Base-by-base conservation (phyloP, 1,140 invertebrate species). In the Drosophila azteca region DNA sequence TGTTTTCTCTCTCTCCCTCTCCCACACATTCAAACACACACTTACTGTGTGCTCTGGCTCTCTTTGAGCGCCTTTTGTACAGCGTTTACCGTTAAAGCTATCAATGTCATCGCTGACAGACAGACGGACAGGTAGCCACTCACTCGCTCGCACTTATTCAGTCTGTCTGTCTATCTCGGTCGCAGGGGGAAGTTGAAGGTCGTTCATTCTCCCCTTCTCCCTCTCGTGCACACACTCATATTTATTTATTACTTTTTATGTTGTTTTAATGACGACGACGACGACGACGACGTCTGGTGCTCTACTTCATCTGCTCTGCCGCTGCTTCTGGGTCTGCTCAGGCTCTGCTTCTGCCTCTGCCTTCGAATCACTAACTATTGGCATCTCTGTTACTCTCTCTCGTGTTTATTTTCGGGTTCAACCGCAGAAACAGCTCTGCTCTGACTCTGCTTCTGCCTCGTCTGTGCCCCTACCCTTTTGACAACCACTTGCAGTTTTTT, bases 211-310 rank as follows among this genome's bases (percentile, higher is more conserved):
- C 84, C 63, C 52, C 79, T 62, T 69, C 49, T 45, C 41, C 60
- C 60, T 55, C 67, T 59, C 54, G 68, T 45, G 69, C 66, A 55
- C 77, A 68, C 77, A 68, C 79, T 83, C 83, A 87, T 87, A 88
- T 87, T 87, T 87, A 88, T 87, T 87, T 87, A 88, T 87, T 87
- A 88, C 79, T 87, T 87, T 87, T 87, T 88, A 87, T 87, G 83
- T 88, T 88, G 83, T 77, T 88, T 88, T 87, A 87, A 88, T 87
- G 83, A 87, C 79, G 82, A 66, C 70, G 74, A 75, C 17, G 17
- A 20, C 77, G 51, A 50, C 78, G 60, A 61, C 78, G 45, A 24
- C 59, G 41, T 22, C 70, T 39, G 55, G 61, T 79, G 76, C 72
- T 81, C 79, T 73, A 79, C 77, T 79, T 79, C 72, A 67, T 75